Evolutionary conservation across 2,888 invertebrate genomes (phyloP).

Genomic region (Ophraella communa): DNA sequence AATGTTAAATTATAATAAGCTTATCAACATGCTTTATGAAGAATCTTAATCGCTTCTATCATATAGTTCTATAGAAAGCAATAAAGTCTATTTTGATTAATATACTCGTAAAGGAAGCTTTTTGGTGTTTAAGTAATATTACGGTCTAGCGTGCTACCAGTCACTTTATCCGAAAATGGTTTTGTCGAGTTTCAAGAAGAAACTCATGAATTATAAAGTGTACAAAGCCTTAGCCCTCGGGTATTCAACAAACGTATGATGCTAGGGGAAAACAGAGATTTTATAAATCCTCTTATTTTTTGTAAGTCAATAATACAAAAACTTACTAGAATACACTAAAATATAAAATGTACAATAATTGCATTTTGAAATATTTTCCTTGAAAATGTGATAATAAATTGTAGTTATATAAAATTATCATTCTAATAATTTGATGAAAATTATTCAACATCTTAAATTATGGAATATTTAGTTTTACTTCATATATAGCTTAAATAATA

Average conservation of each 20-base stretch:
- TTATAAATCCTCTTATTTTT: conserved; percentile 50
- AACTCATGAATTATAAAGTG: conserved; percentile 50
- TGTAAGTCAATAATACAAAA: conserved; percentile 45
- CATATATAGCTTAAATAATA: too few relatives aligned
- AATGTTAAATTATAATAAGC: too few relatives aligned
- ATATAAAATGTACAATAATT: not conserved
- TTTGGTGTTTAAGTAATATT: not conserved
- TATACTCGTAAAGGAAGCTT: too few relatives aligned
- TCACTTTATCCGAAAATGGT: conserved; percentile 2
- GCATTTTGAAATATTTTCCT: not conserved
- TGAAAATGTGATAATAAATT: not conserved
- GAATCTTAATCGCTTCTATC: too few relatives aligned
- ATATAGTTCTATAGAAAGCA: too few relatives aligned
- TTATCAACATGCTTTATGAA: too few relatives aligned
- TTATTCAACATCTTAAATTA: too few relatives aligned
- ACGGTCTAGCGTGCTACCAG: not conserved
- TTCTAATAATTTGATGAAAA: too few relatives aligned
- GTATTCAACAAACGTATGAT: conserved; percentile 49
- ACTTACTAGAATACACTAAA: conserved; percentile 30
- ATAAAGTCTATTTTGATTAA: too few relatives aligned
- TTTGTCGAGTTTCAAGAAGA: conserved; percentile 19
- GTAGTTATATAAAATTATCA: not conserved
- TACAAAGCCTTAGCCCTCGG: conserved; percentile 41
- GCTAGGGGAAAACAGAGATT: conserved; percentile 47
- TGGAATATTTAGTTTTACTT: too few relatives aligned